Evolutionary conservation across 2,113 vertebrate genomes (phyloP), one percentile per base, ranked within the genome.

Genomic region (Colossoma macropomum): DNA sequence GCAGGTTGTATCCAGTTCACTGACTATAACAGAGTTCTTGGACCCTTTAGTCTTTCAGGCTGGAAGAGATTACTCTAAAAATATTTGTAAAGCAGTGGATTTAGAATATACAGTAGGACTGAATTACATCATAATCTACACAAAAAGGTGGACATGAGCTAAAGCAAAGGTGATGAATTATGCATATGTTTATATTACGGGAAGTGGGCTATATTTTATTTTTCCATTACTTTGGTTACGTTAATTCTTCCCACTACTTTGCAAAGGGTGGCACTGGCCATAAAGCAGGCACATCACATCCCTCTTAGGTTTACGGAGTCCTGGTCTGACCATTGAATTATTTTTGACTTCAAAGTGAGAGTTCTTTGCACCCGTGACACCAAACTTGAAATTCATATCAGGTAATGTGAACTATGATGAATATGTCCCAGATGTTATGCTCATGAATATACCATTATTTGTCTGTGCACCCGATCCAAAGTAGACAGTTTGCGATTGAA

Each of bases 171-270:
- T 84, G 88, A 86, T 90, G 85, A 88, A 85, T 81, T 75, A 82
- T 82, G 80, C 70, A 32, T 28, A 73, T 90, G 90, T 90, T 92
- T 89, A 89, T 81, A 89, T 87, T 85, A 83, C 41, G 82, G 81
- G 77, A 85, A 90, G 85, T 72, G 84, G 85, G 89, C 88, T 89
- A 71, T 81, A 85, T 91, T 89, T 90, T 83, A 77, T 63, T 85
- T 85, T 87, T 84, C 73, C 70, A 87, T 85, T 87, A 91, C 84
- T 91, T 89, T 89, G 84, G 86, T 89, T 91, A 76, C 80, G 72
- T 83, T 84, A 78, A 87, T 86, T 81, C 63, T 79, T 86, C 88
- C 89, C 88, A 89, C 91, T 92, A 89, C 62, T 54, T 69, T 41
- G 30, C 8, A 38, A 27, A 73, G 71, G 72, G 72, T 56, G 27